These are phyloP conservation scores for Beris chalybata DNA, from an alignment of 2,888 invertebrate genomes.

Conservation along the genomic window DNA sequence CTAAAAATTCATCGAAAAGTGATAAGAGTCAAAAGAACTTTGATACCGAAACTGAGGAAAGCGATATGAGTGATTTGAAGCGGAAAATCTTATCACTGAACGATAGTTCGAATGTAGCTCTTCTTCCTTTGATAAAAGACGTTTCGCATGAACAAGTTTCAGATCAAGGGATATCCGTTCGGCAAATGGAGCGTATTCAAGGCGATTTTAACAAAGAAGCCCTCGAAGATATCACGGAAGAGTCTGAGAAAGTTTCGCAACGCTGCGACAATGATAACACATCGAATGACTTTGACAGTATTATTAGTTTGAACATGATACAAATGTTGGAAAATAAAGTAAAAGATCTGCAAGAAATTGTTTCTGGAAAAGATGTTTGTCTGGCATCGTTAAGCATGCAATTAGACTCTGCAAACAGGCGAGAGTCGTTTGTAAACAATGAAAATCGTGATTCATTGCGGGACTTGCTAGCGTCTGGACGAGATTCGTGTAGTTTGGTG, in stretches of 20 bases:
- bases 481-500: constrained; percentile 52
- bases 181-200: constrained; percentile 53
- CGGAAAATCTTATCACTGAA: constrained; percentile 47
- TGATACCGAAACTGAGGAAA: constrained; percentile 41
- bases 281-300: constrained; percentile 42
- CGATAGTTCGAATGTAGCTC: constrained; percentile 11
- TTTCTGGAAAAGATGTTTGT: constrained; percentile 52
- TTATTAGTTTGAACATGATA: constrained; percentile 50
- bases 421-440: constrained; percentile 43
- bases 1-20: constrained; percentile 18
- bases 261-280: constrained; percentile 42
- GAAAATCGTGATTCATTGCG: constrained; percentile 41
- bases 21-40: constrained; percentile 1
- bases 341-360: constrained; percentile 47
- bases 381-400: constrained; percentile 51
- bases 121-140: constrained; percentile 20
- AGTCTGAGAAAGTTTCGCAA: constrained; percentile 48
- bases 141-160: constrained; percentile 42
- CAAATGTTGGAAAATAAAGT: constrained; percentile 51
- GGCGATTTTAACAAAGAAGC: constrained; percentile 52
- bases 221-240: constrained; percentile 56
- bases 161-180: constrained; percentile 40
- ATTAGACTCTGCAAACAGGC: constrained; percentile 46
- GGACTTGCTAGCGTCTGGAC: constrained; percentile 48
- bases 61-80: constrained; percentile 50